These are phyloP conservation scores for Belonocnema kinseyi DNA, from an alignment of 1,140 invertebrate species.

Conservation along the genomic window DNA sequence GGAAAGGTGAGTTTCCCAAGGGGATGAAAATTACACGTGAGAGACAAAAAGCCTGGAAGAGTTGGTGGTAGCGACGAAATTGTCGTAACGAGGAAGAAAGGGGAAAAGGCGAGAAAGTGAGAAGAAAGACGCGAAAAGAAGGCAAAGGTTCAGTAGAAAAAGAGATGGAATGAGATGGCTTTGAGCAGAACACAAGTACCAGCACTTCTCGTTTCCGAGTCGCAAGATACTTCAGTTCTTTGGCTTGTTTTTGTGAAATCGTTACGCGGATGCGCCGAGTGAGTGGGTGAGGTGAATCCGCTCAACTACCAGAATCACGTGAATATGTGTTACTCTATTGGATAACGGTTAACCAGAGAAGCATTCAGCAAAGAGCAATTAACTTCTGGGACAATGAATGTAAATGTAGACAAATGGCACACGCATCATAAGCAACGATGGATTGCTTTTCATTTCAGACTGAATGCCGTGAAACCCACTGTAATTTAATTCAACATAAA, in stretches of 20 bases:
- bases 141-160: neutral
- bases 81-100: slow-evolving; percentile 24
- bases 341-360: slow-evolving; percentile 16
- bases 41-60: slow-evolving; percentile 10
- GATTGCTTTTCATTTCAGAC: slow-evolving; percentile 21
- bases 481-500: slow-evolving; percentile 23
- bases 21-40: slow-evolving; percentile 22
- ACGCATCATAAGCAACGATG: slow-evolving; percentile 31
- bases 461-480: slow-evolving; percentile 20
- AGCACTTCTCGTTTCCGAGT: slow-evolving; percentile 54
- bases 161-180: slow-evolving; percentile 29
- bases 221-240: slow-evolving; percentile 46
- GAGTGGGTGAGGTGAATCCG: slow-evolving; percentile 24
- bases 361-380: slow-evolving; percentile 26
- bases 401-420: slow-evolving; percentile 26
- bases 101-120: neutral
- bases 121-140: slow-evolving; percentile 35
- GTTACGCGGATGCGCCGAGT: slow-evolving; percentile 10
- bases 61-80: neutral
- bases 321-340: neutral
- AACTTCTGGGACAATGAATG: slow-evolving; percentile 21
- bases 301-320: slow-evolving; percentile 18
- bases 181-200: slow-evolving; percentile 40
- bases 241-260: slow-evolving; percentile 27
- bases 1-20: slow-evolving; percentile 24